Evolutionary conservation across 30 jellyfish, hydroid and myxozoan species (phyloP), one percentile per base, ranked within the genome.

Genomic region (Chrysaora quinquecirrha): DNA sequence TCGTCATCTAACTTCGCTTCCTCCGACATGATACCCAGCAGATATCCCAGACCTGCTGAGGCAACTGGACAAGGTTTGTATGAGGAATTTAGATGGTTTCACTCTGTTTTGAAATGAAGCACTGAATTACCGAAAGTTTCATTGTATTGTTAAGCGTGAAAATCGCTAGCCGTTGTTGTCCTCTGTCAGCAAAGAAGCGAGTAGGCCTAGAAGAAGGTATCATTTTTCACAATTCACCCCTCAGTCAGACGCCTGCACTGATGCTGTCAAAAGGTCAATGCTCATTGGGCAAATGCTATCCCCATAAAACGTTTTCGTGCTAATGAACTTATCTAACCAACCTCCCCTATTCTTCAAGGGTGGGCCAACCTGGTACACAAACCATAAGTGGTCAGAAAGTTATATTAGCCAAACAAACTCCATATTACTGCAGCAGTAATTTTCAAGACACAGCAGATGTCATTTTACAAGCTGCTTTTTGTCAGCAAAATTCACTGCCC

Each of bases 11-110:
- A 52, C 68, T 3, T 52, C 7, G 9, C 68, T 4, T n/a, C n/a
- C n/a, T n/a, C n/a, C n/a, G n/a, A n/a, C n/a, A n/a, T n/a, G n/a
- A 9, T 2, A 19, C 2, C 19, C 19, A 2, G 27, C 25, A 52
- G 14, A 38, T 38, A 38, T 38, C 54, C 68, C 25, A 19, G 68
- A 52, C 68, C 68, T 10, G 68, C 19, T 16, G 68, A 52, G 6
- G 25, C 68, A 9, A 20, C 25, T 16, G 68, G 68, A 19, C 68
- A 52, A 52, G 68, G 68, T 52, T 52, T 52, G 68, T 52, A 38
- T 38, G 14, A 52, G 25, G 25, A 52, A 52, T 52, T 10, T 19
- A 52, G 29, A 52, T 20, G 2, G 27, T 7, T 20, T 38, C 54
- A 38, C 68, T 3, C 58, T 16, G 68, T 25, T 10, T 3, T 25